Conservation (phyloP, 2,113 vertebrate species). For the Odontophorus gujanensis region DNA sequence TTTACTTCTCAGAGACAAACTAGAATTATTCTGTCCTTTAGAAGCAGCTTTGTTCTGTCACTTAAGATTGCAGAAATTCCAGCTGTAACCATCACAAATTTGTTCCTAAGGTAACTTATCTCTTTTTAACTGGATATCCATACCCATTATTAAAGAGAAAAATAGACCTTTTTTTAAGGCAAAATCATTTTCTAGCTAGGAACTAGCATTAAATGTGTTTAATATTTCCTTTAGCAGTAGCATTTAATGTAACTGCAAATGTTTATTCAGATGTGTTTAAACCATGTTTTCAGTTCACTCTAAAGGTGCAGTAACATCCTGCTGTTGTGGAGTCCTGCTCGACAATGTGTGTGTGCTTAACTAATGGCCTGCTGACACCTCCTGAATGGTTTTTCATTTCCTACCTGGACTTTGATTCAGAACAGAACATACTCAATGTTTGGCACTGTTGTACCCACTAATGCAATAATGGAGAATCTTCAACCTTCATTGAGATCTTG, state of each 20-base stretch:
- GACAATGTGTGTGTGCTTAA: background rate
- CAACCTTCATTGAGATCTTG: background rate
- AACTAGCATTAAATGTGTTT: background rate
- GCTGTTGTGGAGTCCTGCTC: background rate
- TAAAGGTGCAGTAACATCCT: background rate
- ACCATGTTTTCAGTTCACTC: background rate
- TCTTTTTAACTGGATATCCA: background rate
- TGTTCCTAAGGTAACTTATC: background rate
- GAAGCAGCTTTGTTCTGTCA: background rate
- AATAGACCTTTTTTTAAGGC: background rate
- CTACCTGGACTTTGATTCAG: background rate
- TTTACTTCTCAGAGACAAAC: background rate
- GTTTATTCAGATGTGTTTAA: background rate
- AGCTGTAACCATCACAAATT: background rate
- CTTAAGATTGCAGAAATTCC: background rate
- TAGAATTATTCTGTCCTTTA: background rate
- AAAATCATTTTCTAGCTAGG: background rate
- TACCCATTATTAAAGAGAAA: background rate
- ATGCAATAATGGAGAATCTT: background rate
- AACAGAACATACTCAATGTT: background rate
- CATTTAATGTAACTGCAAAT: background rate
- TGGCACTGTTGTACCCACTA: background rate
- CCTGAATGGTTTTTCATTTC: background rate
- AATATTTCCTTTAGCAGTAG: background rate
- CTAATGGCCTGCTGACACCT: background rate